Conservation (phyloP, 2,888 invertebrate species). For the Nineta flava region DNA sequence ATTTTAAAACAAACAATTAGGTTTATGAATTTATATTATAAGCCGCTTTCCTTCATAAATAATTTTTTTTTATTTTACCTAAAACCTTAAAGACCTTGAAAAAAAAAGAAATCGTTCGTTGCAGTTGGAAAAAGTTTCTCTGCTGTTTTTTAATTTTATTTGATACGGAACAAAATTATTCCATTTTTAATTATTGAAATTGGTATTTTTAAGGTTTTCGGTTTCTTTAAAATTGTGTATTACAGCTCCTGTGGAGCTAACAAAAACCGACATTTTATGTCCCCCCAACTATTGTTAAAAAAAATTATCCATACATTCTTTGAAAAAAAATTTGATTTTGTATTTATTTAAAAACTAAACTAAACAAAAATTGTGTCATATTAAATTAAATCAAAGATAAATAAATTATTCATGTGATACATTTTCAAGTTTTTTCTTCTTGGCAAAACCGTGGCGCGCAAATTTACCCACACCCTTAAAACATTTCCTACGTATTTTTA, state of each 20-base stretch:
- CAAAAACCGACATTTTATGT: neutral
- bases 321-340: neutral
- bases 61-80: slow-evolving; percentile 2
- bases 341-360: neutral
- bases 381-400: too few species aligned
- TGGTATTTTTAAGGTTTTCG: slow-evolving; percentile 9
- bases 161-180: too few species aligned
- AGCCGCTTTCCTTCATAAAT: slow-evolving; percentile 4
- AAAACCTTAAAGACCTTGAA: slow-evolving; percentile 3
- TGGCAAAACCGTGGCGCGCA: too few species aligned
- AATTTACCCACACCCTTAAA: too few species aligned
- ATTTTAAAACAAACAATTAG: neutral
- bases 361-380: too few species aligned
- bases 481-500: too few species aligned
- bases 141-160: too few species aligned
- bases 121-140: too few species aligned
- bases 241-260: slow-evolving; percentile 11
- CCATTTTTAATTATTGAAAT: too few species aligned
- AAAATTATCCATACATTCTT: neutral
- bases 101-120: neutral
- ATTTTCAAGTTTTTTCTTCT: too few species aligned
- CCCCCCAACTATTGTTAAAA: neutral
- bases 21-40: slow-evolving; percentile 1
- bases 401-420: too few species aligned
- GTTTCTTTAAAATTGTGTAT: slow-evolving; percentile 9